Base-by-base conservation (phyloP, 2,888 invertebrate genomes). In the Scaptomyza caliginosa region DNA sequence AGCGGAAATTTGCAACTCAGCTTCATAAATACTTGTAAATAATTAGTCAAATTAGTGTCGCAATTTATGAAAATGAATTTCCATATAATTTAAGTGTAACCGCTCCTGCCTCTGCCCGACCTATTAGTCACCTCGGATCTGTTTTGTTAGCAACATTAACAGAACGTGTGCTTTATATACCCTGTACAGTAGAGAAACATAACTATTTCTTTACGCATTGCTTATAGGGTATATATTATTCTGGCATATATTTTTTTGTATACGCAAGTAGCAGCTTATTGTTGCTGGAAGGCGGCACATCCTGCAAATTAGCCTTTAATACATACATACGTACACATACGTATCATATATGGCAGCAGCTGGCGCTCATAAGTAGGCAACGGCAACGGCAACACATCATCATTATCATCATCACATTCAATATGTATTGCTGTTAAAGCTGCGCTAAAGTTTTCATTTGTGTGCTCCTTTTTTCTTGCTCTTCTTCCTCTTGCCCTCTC, bases 1-100 rank as follows among this genome's bases (percentile, higher is more conserved):
- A 48, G 56, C 82, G 85, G 82, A 81, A 81, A 81, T 86, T 83
- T 86, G 84, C 67, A 60, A 56, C 50, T 34, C 16, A 62, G 65
- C 67, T 67, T n/a, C 68, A 67, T 77, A 84, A 81, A 81, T 67
- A 77, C 70, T 48, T 59, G 64, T 72, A 84, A 84, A 81, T 81
- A 77, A 86, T 81, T 86, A 84, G 63, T 51, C 45, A 82, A 86
- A 86, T 82, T 85, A 76, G 67, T 64, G 76, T 69, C 68, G 83
- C 76, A 82, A 76, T 85, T 82, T 73, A 71, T 74, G 57, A 69
- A 34, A 82, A 86, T 86, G 70, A 85, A 82, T 86, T 78, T 77
- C 30, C 59, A 56, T 62, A 59, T 72, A 64, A 72, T 69, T 67
- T 49, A 52, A 66, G 57, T 51, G 39, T n/a, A n/a, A n/a, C n/a